These are phyloP conservation scores for Thamnophis elegans DNA, from an alignment of 2,797 vertebrate genomes.

Conservation along the genomic window DNA sequence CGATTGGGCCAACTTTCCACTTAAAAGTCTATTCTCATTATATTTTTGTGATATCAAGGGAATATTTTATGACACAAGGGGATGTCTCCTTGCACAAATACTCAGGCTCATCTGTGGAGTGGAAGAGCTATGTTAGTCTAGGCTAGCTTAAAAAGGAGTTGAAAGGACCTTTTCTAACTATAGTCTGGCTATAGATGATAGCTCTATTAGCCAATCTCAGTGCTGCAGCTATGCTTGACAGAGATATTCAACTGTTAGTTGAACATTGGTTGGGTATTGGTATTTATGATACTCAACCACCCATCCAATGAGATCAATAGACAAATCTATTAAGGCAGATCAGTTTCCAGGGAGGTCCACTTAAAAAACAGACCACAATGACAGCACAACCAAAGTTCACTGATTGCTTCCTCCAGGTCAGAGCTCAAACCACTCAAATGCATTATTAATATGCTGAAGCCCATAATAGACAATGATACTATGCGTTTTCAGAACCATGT, in stretches of 20 bases:
- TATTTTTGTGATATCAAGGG: neutral
- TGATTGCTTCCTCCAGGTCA: neutral
- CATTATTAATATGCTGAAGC: neutral
- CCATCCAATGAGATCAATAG: neutral
- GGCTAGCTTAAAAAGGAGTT: neutral
- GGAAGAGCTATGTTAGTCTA: neutral
- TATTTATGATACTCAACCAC: neutral
- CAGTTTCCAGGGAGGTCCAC: neutral
- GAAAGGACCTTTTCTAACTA: neutral
- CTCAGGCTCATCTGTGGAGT: neutral
- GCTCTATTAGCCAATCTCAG: neutral
- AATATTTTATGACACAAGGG: neutral
- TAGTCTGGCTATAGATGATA: neutral
- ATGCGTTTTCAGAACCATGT: neutral
- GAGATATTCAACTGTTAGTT: neutral
- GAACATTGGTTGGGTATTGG: too few species aligned
- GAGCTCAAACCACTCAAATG: neutral
- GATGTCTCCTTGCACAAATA: neutral
- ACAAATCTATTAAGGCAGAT: neutral
- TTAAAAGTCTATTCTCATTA: neutral
- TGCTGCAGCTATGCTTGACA: neutral
- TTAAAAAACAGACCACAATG: neutral
- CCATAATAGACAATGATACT: neutral
- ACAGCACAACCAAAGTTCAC: neutral
- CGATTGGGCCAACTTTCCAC: too few species aligned